Conservation (phyloP, 2,113 vertebrate species). For the Psilopogon haemacephalus region DNA sequence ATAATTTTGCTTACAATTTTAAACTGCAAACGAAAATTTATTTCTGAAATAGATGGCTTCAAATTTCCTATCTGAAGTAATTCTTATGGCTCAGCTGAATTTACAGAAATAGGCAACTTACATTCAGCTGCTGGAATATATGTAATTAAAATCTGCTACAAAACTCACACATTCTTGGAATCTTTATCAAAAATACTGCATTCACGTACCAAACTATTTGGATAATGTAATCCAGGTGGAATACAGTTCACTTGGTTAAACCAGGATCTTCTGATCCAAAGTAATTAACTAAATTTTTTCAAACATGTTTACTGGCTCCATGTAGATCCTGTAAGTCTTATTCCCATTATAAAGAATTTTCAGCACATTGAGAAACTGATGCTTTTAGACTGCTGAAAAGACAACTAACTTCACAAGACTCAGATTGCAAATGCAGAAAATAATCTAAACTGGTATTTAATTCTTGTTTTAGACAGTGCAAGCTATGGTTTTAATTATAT, state of each 20-base stretch:
- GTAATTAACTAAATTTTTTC: not conserved
- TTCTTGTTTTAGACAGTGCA: not conserved
- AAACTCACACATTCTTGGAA: not conserved
- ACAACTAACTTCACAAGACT: not conserved
- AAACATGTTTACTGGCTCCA: not conserved
- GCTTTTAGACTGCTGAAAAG: not conserved
- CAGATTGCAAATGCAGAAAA: not conserved
- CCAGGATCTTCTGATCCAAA: not conserved
- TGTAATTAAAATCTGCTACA: not conserved
- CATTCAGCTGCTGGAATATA: not conserved
- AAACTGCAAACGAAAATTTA: not conserved
- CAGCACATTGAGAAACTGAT: not conserved
- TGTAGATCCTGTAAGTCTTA: not conserved
- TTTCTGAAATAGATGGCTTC: not conserved
- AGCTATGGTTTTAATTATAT: not conserved
- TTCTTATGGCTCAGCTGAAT: not conserved
- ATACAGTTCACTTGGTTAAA: not conserved
- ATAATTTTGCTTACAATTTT: not conserved
- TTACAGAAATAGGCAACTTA: not conserved
- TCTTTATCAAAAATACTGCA: not conserved
- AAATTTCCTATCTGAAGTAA: not conserved
- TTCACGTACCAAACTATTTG: not conserved
- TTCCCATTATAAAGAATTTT: not conserved
- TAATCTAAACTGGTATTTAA: not conserved
- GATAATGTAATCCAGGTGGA: not conserved